These are phyloP conservation scores for Hemibagrus guttatus DNA, from an alignment of 2,797 vertebrate species.

Conservation along the genomic window DNA sequence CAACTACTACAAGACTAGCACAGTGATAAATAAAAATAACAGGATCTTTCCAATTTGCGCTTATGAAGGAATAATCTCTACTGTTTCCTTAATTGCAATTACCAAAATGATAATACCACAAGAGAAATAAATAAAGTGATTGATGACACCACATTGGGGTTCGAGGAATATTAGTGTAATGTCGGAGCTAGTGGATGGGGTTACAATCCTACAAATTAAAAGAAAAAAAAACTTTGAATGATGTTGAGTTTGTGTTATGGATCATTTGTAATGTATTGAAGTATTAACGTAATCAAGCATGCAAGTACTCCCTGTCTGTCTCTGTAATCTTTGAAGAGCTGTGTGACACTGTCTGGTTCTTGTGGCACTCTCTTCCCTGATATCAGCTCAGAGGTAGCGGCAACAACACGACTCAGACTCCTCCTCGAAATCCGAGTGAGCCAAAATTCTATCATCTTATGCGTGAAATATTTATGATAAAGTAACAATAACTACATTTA, in stretches of 20 bases:
- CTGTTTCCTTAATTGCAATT: conserved; percentile 4
- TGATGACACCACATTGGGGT: not conserved
- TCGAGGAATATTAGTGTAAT: not conserved
- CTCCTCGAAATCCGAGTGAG: too few species aligned
- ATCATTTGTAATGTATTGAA: not conserved
- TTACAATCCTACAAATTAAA: not conserved
- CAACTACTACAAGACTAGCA: conserved; percentile 16
- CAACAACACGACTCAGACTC: too few species aligned
- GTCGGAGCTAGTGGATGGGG: too few species aligned
- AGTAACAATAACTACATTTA: not conserved
- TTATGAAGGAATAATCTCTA: conserved; percentile 10
- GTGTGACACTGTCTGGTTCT: too few species aligned
- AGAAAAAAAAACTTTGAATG: not conserved
- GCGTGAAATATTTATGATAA: not conserved
- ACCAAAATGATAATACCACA: not conserved
- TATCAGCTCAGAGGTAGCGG: too few species aligned
- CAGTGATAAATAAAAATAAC: conserved; percentile 3
- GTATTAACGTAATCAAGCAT: not conserved
- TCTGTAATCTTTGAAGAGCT: too few species aligned
- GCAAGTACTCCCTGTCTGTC: too few species aligned
- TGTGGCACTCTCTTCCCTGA: too few species aligned
- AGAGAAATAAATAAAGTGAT: not conserved
- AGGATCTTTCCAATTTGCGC: conserved; percentile 11
- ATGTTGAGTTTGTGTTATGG: not conserved
- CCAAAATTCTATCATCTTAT: not conserved